phyloP scores from a whole-genome alignment of 1,140 invertebrate species.

The Drosophila miranda region DNA sequence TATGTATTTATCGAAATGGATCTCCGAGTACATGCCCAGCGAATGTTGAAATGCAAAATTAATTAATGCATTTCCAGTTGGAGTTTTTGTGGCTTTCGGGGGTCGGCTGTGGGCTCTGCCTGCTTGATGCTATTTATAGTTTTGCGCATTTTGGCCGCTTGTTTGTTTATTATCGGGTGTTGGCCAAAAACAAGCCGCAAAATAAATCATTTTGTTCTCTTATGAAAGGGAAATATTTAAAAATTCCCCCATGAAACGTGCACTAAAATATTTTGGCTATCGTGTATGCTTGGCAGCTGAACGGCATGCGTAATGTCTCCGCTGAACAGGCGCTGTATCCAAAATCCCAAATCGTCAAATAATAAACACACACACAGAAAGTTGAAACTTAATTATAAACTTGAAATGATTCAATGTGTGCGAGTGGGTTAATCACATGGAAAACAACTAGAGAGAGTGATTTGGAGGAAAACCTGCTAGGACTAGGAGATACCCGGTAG shows the following conservation, averaged over 20 bases:
- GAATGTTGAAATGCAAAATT: constrained; percentile 41
- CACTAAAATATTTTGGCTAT: too few relatives aligned
- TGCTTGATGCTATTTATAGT: constrained; percentile 5
- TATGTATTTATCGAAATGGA: neutral
- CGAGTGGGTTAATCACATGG: constrained; percentile 35
- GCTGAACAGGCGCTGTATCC: neutral
- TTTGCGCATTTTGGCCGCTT: constrained; percentile 12
- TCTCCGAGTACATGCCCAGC: neutral
- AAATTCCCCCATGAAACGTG: too few relatives aligned
- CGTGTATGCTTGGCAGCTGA: too few relatives aligned
- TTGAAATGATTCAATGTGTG: constrained; percentile 1
- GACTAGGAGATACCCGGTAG: too few relatives aligned
- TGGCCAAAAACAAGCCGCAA: too few relatives aligned
- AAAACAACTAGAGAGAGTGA: neutral
- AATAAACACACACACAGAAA: constrained; percentile 8
- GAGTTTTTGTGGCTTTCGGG: neutral
- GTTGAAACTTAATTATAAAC: constrained; percentile 35
- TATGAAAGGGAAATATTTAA: too few relatives aligned
- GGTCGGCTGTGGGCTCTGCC: neutral
- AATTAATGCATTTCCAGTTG: constrained; percentile 41
- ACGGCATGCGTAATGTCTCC: too few relatives aligned
- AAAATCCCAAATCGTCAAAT: constrained; percentile 7
- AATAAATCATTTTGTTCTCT: too few relatives aligned
- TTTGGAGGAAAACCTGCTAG: neutral
- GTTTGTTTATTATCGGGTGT: too few relatives aligned